These are phyloP conservation scores for Ophion ellenae DNA, from an alignment of 2,888 invertebrate genomes.

Conservation along the genomic window DNA sequence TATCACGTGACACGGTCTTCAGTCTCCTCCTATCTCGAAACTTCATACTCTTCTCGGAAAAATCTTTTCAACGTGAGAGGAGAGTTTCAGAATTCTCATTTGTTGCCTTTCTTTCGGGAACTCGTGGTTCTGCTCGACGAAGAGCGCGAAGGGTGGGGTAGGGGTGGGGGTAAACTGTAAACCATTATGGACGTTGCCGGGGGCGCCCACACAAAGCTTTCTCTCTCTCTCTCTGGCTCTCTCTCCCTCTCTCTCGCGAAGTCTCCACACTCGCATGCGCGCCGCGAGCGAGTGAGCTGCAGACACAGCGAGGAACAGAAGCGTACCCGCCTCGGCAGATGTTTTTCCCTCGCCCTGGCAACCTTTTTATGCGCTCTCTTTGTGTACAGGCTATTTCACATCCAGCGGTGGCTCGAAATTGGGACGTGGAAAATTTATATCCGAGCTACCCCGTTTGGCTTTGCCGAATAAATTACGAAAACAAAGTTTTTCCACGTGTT, in stretches of 20 bases:
- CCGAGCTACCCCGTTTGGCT: neutral
- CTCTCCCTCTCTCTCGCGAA: neutral
- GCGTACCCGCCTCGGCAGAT: conserved; percentile 37
- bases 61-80: conserved; percentile 44
- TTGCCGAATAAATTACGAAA: neutral
- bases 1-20: conserved; percentile 37
- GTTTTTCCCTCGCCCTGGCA: conserved; percentile 50
- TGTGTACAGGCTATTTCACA: neutral
- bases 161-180: conserved; percentile 32
- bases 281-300: conserved; percentile 16
- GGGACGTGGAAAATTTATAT: neutral
- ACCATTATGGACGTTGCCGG: conserved; percentile 54
- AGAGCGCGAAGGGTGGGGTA: conserved; percentile 20
- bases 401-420: neutral
- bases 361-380: conserved; percentile 6
- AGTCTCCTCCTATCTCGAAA: conserved; percentile 41
- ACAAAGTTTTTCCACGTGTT: neutral
- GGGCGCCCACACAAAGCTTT: conserved; percentile 48
- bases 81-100: neutral
- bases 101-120: conserved; percentile 16
- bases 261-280: neutral
- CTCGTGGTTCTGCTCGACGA: conserved; percentile 17
- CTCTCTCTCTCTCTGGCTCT: neutral
- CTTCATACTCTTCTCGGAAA: conserved; percentile 58
- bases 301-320: conserved; percentile 5